phyloP scores from a whole-genome alignment of 1,140 invertebrate species.

The Antheraea mylitta region DNA sequence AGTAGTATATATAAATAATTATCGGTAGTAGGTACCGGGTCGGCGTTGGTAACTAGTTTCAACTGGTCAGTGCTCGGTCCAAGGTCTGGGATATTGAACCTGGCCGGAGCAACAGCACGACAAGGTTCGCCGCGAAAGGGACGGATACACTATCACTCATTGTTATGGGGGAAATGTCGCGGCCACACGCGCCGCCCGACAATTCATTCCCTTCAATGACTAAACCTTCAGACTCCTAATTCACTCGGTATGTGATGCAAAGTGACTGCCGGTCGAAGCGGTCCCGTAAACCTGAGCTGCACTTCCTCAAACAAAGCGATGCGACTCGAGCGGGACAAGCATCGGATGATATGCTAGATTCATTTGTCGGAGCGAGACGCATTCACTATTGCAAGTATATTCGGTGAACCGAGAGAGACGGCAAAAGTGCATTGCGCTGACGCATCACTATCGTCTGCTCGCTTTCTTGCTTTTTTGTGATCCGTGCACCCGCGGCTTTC shows the following conservation, averaged over 20 bases:
- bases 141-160: slow-evolving; percentile 73
- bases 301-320: slow-evolving; percentile 61
- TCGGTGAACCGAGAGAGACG: slow-evolving; percentile 43
- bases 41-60: slow-evolving; percentile 52
- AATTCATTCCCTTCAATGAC: slow-evolving; percentile 46
- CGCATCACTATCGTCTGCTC: slow-evolving; percentile 61
- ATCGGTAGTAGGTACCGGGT: slow-evolving; percentile 48
- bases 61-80: slow-evolving; percentile 58
- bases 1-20: slow-evolving; percentile 57
- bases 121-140: slow-evolving; percentile 66
- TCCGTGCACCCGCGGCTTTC: slow-evolving; percentile 55
- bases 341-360: slow-evolving; percentile 14
- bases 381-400: slow-evolving; percentile 51
- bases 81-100: slow-evolving; percentile 77
- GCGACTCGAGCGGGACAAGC: slow-evolving; percentile 35
- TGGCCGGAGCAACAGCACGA: slow-evolving; percentile 64
- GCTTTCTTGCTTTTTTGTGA: slow-evolving; percentile 55
- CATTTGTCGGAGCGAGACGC: slow-evolving; percentile 34
- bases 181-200: slow-evolving; percentile 54
- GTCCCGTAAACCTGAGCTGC: slow-evolving; percentile 52
- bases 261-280: slow-evolving; percentile 39
- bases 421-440: slow-evolving; percentile 67
- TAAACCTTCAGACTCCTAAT: slow-evolving; percentile 56
- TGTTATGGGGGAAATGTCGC: slow-evolving; percentile 71
- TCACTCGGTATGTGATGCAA: slow-evolving; percentile 57